Conservation (phyloP, 2,113 vertebrate genomes). For the Cnemophilus loriae region DNA sequence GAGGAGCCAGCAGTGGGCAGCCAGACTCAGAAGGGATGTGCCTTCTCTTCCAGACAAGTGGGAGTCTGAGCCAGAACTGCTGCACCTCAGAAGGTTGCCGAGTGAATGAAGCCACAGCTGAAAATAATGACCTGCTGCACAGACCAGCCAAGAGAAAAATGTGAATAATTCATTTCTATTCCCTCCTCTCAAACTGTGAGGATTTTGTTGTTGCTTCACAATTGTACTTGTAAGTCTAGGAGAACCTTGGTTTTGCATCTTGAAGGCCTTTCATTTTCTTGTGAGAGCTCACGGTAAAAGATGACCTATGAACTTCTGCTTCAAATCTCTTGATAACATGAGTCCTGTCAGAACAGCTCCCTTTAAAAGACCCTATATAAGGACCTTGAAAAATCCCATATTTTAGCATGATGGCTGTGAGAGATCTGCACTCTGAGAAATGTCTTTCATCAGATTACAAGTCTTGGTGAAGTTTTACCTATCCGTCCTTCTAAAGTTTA, state of each 20-base stretch:
- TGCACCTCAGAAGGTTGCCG: background rate
- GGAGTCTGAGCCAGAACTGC: background rate
- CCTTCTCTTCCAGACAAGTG: background rate
- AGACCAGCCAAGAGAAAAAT: background rate
- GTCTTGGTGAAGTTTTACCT: background rate
- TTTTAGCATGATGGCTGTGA: background rate
- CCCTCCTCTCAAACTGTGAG: background rate
- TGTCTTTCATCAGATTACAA: background rate
- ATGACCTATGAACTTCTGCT: fast-evolving
- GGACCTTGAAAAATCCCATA: background rate
- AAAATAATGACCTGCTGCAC: background rate
- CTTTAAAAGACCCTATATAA: background rate
- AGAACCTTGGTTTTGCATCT: background rate
- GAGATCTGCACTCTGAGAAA: background rate
- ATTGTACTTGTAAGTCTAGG: background rate
- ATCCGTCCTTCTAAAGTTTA: background rate
- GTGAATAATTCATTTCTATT: background rate
- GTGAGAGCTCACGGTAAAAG: background rate
- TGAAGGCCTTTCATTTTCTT: background rate
- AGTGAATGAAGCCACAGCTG: background rate
- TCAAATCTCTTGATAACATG: background rate
- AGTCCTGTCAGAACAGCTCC: background rate
- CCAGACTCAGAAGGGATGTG: background rate
- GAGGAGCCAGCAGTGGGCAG: background rate
- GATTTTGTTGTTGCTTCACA: background rate